A percentile compares a stretch with the other conserved stretches of the same genome.
phyloP scores from a whole-genome alignment of 2,113 vertebrate genomes.

The Emydura subglobosa region DNA sequence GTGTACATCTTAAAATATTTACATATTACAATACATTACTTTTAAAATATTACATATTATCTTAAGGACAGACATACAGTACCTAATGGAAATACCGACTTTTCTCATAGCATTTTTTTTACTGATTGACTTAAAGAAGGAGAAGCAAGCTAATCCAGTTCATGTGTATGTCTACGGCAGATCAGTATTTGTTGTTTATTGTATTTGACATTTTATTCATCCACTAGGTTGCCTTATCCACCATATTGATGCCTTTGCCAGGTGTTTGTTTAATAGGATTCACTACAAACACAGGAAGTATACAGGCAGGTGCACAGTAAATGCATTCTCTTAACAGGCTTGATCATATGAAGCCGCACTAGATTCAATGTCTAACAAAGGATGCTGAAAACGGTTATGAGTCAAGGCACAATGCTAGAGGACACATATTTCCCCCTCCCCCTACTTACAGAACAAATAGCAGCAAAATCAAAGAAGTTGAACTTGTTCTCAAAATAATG shows the following conservation, averaged over 20 bases:
- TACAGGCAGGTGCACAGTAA: not conserved
- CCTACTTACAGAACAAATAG: not conserved
- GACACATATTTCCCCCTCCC: not conserved
- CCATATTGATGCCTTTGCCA: not conserved
- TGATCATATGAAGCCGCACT: not conserved
- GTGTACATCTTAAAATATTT: slow-evolving; percentile 39
- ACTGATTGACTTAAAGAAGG: not conserved
- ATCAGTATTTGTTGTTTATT: slow-evolving; percentile 45
- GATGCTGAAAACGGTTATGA: not conserved
- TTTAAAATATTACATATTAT: slow-evolving; percentile 48
- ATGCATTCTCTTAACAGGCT: not conserved
- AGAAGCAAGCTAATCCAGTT: not conserved
- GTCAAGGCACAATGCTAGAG: not conserved
- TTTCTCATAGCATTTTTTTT: not conserved
- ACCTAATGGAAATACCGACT: slow-evolving; percentile 44
- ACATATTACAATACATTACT: slow-evolving; percentile 37
- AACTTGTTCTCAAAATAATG: not conserved
- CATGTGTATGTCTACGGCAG: slow-evolving; percentile 21
- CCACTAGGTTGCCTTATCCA: not conserved
- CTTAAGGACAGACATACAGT: slow-evolving; percentile 25
- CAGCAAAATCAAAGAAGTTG: not conserved
- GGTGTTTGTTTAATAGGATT: slow-evolving; percentile 25
- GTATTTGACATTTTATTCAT: slow-evolving; percentile 30
- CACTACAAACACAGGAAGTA: not conserved
- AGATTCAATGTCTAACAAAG: not conserved